Conservation (phyloP, 1,140 invertebrate genomes). For the Eumeta japonica region DNA sequence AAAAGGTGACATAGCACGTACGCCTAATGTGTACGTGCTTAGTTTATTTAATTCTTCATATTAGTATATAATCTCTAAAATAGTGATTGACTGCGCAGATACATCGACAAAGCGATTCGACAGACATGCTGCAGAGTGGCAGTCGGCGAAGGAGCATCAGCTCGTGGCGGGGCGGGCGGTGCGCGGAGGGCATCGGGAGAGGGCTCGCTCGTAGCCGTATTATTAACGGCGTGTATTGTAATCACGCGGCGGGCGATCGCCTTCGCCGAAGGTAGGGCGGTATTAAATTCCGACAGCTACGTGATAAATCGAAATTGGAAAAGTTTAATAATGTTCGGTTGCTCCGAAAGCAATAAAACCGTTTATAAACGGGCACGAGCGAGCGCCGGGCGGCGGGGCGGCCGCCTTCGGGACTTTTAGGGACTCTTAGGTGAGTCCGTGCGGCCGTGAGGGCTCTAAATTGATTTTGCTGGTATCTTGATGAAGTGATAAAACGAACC, state of each 20-base stretch:
- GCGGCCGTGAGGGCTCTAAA: slow-evolving; percentile 37
- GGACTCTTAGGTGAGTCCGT: slow-evolving; percentile 46
- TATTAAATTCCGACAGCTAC: slow-evolving; percentile 59
- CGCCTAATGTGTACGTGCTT: too few relatives aligned
- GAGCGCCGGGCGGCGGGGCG: slow-evolving; percentile 50
- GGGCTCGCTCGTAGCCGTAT: slow-evolving; percentile 31
- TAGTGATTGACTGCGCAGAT: too few relatives aligned
- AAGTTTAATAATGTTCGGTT: slow-evolving; percentile 59
- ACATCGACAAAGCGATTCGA: too few relatives aligned
- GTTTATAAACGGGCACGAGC: slow-evolving; percentile 57
- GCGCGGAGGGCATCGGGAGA: too few relatives aligned
- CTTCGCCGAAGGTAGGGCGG: slow-evolving; percentile 55
- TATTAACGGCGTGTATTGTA: slow-evolving; percentile 58
- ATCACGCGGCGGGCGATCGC: slow-evolving; percentile 54
- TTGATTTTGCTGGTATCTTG: slow-evolving; percentile 42
- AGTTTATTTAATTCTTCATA: too few relatives aligned
- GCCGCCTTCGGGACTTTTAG: slow-evolving; percentile 51
- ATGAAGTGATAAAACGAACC: slow-evolving; percentile 32
- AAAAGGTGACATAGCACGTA: too few relatives aligned
- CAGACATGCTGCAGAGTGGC: too few relatives aligned
- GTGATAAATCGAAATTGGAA: slow-evolving; percentile 59
- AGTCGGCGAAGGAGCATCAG: too few relatives aligned
- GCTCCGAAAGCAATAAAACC: slow-evolving; percentile 58
- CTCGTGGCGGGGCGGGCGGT: too few relatives aligned
- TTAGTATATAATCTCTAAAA: too few relatives aligned